Evolutionary conservation across 2,797 vertebrate genomes (phyloP).

Genomic region (Mormyrus hasselquistii): DNA sequence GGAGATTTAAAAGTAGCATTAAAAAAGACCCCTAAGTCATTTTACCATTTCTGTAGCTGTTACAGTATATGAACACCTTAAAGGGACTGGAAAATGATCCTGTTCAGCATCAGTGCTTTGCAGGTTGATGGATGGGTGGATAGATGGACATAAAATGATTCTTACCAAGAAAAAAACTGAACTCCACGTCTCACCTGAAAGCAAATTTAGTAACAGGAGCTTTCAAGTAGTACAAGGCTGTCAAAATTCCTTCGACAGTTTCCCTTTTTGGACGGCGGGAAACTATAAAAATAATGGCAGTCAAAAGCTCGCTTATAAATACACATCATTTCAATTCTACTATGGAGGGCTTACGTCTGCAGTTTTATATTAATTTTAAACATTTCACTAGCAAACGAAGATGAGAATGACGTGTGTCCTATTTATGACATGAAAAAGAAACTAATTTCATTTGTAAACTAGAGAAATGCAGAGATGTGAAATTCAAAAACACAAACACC

Average conservation of each 20-base stretch:
- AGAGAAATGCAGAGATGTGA: not conserved
- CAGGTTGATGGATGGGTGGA: not conserved
- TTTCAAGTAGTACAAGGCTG: not conserved
- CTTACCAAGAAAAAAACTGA: not conserved
- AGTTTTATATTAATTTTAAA: constrained; percentile 5
- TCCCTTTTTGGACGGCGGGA: not conserved
- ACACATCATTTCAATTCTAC: not conserved
- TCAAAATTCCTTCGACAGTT: not conserved
- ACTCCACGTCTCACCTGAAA: not conserved
- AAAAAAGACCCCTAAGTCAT: not conserved
- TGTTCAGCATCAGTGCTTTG: not conserved
- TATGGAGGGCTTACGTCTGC: not conserved
- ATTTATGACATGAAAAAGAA: not conserved
- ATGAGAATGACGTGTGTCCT: not conserved
- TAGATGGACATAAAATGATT: not conserved
- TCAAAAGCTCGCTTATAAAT: not conserved
- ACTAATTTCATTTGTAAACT: not conserved
- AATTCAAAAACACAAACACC: not conserved
- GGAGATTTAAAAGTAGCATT: not conserved
- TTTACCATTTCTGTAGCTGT: not conserved
- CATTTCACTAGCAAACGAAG: not conserved
- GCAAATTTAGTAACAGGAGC: not conserved
- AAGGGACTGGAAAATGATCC: not conserved
- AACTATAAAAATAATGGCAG: not conserved
- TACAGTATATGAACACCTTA: not conserved